A percentile compares a stretch with the other conserved stretches of the same genome.
phyloP scores from a whole-genome alignment of 1,140 invertebrate species.

The Vanessa tameamea region DNA sequence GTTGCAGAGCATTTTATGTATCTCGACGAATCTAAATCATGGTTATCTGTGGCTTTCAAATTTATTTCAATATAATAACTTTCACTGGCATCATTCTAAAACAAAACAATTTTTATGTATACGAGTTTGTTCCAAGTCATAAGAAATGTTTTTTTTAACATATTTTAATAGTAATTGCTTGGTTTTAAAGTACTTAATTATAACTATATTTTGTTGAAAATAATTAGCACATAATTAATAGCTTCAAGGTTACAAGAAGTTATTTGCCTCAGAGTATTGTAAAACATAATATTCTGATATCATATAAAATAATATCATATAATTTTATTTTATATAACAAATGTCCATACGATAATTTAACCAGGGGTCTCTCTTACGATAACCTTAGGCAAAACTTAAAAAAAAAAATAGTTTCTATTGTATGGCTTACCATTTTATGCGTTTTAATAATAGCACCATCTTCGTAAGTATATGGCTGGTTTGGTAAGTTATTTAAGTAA shows the following conservation, averaged over 20 bases:
- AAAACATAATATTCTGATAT: too few relatives aligned
- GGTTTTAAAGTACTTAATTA: too few relatives aligned
- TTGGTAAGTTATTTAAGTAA: conserved; percentile 63
- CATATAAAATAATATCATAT: conserved; percentile 10
- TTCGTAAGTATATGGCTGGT: conserved; percentile 54
- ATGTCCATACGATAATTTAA: conserved; percentile 3
- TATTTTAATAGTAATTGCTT: too few relatives aligned
- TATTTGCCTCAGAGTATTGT: too few relatives aligned
- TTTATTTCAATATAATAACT: conserved; percentile 46
- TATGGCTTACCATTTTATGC: conserved; percentile 56
- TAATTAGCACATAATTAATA: too few relatives aligned
- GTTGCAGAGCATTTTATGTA: conserved; percentile 52
- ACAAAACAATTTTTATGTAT: conserved; percentile 2
- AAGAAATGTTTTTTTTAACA: too few relatives aligned
- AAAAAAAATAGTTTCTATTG: neutral
- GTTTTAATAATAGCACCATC: conserved; percentile 55
- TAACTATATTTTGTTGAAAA: too few relatives aligned
- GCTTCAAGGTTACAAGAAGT: too few relatives aligned
- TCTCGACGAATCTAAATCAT: conserved; percentile 45
- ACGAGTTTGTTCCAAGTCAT: too few relatives aligned
- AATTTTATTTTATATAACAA: neutral
- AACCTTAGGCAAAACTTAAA: conserved; percentile 34
- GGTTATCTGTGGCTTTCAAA: conserved; percentile 47
- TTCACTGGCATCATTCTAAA: conserved; percentile 43
- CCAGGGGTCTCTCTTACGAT: conserved; percentile 32